Conservation (phyloP, 2,888 invertebrate species). For the Drosophila setosimentum region DNA sequence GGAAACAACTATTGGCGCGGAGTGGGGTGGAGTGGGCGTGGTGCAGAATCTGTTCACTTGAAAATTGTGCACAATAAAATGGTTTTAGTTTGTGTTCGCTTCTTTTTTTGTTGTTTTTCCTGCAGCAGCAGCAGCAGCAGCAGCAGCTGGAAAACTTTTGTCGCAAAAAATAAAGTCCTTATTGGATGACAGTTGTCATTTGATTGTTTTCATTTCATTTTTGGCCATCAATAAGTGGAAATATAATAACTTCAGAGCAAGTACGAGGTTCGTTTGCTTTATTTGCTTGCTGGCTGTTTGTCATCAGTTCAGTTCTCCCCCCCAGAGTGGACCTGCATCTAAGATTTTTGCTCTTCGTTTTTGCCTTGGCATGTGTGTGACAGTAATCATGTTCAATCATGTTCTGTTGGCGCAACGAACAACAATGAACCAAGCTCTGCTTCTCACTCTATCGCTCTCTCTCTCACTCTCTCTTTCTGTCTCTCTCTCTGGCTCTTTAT, state of each 20-base stretch:
- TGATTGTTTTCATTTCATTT: slow-evolving; percentile 79
- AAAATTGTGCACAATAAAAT: slow-evolving; percentile 37
- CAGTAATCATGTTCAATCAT: slow-evolving; percentile 66
- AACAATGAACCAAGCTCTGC: slow-evolving; percentile 27
- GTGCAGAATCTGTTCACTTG: slow-evolving; percentile 15
- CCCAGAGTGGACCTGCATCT: slow-evolving; percentile 14
- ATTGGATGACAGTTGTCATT: slow-evolving; percentile 71
- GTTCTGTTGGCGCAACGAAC: slow-evolving; percentile 55
- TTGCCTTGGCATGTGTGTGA: slow-evolving; percentile 49
- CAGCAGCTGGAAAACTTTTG: slow-evolving; percentile 45
- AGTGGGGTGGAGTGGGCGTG: slow-evolving; percentile 19
- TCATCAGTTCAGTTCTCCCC: slow-evolving; percentile 2
- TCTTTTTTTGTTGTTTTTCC: slow-evolving; percentile 10
- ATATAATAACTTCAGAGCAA: slow-evolving; percentile 60
- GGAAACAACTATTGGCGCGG: slow-evolving; percentile 44
- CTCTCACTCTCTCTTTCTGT: not conserved
- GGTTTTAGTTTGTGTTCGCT: slow-evolving; percentile 20
- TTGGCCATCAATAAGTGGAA: slow-evolving; percentile 72
- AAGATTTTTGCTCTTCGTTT: slow-evolving; percentile 45
- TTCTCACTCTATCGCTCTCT: not conserved
- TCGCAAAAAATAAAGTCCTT: slow-evolving; percentile 32
- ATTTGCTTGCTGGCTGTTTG: slow-evolving; percentile 17
- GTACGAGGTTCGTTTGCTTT: slow-evolving; percentile 43
- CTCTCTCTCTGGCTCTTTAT: not conserved
- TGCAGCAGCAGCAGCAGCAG: slow-evolving; percentile 17